Conservation (phyloP, 2,113 vertebrate species). For the Microcebus ravelobensis region DNA sequence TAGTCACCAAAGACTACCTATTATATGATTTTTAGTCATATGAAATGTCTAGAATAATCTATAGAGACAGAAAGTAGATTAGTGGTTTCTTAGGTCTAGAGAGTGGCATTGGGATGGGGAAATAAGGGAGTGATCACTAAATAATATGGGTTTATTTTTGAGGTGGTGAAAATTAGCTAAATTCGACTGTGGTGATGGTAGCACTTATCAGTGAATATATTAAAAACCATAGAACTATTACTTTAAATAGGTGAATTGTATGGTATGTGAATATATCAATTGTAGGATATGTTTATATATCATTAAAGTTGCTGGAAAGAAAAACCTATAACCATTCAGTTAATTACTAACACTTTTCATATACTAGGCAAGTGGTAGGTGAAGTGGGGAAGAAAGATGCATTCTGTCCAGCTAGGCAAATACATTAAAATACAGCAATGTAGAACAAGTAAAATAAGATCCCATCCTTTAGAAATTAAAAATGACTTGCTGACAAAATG, state of each 20-base stretch:
- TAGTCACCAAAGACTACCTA: neutral
- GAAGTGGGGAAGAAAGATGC: neutral
- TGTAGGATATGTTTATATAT: neutral
- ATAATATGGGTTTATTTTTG: neutral
- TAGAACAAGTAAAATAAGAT: neutral
- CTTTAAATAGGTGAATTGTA: neutral
- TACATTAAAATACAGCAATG: neutral
- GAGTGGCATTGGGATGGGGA: neutral
- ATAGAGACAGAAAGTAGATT: neutral
- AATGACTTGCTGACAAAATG: constrained; percentile 47
- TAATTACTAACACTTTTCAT: neutral
- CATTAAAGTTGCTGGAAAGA: neutral
- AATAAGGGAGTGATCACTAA: neutral
- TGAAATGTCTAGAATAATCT: neutral
- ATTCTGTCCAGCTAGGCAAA: neutral
- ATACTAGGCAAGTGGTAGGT: fast-evolving
- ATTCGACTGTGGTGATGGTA: neutral
- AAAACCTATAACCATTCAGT: neutral
- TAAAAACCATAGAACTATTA: neutral
- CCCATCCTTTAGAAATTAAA: constrained; percentile 37
- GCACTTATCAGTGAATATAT: neutral
- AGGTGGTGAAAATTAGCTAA: neutral
- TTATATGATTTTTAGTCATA: neutral
- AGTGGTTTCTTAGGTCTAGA: neutral
- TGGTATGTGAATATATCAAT: neutral